Conservation (phyloP, 1,140 invertebrate species). For the Tenebrio molitor region DNA sequence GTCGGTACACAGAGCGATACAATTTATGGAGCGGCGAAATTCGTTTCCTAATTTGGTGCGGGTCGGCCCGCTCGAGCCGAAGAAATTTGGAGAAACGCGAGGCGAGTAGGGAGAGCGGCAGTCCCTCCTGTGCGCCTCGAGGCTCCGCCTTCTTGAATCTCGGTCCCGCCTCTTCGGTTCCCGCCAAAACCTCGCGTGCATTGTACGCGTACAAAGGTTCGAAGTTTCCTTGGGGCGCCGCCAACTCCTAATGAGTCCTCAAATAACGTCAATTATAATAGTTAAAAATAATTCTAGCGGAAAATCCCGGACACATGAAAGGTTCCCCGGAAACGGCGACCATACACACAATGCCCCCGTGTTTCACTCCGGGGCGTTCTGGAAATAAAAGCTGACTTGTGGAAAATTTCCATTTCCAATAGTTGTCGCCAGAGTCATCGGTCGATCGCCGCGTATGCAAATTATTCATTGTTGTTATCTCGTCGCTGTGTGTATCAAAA, state of each 20-base stretch:
- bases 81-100: no score
- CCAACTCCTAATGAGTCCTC: constrained; percentile 2
- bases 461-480: constrained; percentile 5
- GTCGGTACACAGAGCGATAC: background rate
- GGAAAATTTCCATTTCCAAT: constrained; percentile 15
- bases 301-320: constrained; percentile 1
- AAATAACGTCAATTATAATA: constrained; percentile 15
- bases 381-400: constrained; percentile 1
- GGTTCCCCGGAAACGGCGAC: background rate
- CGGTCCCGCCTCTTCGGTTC: no score
- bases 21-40: constrained; percentile 17
- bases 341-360: constrained; percentile 5
- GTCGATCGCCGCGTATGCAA: background rate
- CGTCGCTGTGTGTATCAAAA: no score
- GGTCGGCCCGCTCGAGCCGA: background rate
- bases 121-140: no score
- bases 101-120: no score
- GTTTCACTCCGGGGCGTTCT: constrained; percentile 19
- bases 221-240: no score
- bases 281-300: constrained; percentile 19
- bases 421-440: background rate
- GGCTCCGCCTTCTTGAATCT: no score
- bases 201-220: no score
- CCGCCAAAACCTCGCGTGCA: no score
- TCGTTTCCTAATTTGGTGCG: background rate